Conservation (phyloP, 2,113 vertebrate species). For the human region DNA sequence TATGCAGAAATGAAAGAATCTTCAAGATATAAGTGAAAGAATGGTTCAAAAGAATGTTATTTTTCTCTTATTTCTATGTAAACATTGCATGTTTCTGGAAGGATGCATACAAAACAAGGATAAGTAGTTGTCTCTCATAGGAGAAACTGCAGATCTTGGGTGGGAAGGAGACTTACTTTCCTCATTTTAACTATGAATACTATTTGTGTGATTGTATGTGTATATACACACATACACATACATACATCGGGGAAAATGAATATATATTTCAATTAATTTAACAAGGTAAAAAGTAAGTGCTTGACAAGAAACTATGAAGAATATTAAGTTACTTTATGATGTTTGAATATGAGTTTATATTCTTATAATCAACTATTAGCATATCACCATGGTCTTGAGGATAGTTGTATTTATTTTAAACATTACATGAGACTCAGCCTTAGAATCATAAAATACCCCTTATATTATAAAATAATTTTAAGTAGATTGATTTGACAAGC, state of each 20-base stretch:
- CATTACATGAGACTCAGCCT: background rate
- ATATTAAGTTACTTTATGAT: background rate
- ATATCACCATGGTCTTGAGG: background rate
- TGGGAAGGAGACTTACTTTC: background rate
- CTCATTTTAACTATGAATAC: background rate
- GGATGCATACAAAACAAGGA: background rate
- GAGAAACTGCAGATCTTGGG: background rate
- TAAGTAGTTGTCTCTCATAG: accelerated
- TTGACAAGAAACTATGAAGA: background rate
- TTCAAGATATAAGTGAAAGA: background rate
- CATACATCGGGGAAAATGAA: background rate
- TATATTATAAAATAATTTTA: background rate
- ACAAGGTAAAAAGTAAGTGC: background rate
- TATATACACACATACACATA: background rate
- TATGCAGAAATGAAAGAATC: background rate
- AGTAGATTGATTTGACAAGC: background rate
- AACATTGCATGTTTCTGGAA: background rate
- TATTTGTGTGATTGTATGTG: background rate
- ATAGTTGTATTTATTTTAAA: slow-evolving; percentile 13
- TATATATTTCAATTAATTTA: background rate
- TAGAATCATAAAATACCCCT: background rate
- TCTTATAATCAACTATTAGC: background rate
- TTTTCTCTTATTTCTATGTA: background rate
- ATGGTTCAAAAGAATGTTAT: background rate
- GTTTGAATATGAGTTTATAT: background rate